A percentile compares a stretch with the other conserved stretches of the same genome.
phyloP scores from a whole-genome alignment of 2,113 vertebrate species.

The Excalfactoria chinensis region DNA sequence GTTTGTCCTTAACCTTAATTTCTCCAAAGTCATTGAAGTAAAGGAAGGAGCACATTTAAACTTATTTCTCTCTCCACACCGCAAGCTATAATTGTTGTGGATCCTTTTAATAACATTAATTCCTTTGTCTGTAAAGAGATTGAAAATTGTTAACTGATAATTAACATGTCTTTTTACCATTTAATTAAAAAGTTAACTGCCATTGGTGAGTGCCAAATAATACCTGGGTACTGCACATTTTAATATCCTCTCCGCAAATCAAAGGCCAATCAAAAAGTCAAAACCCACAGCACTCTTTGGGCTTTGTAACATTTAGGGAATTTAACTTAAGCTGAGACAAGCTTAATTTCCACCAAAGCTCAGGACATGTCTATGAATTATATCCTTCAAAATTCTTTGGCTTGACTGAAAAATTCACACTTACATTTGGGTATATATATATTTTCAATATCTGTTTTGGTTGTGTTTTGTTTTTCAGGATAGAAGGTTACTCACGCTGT shows the following conservation, averaged over 20 bases:
- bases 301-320: not conserved
- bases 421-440: not conserved
- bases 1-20: not conserved
- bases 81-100: conserved; percentile 60
- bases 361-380: not conserved
- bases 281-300: not conserved
- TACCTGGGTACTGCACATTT: not conserved
- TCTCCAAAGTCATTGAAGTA: not conserved
- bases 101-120: conserved; percentile 48
- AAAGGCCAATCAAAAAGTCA: not conserved
- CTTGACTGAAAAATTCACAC: not conserved
- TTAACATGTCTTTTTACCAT: conserved; percentile 68
- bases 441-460: not conserved
- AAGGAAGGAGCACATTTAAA: not conserved
- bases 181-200: conserved; percentile 72
- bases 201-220: not conserved
- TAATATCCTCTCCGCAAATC: not conserved
- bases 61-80: not conserved
- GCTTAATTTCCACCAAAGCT: not conserved
- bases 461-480: not conserved
- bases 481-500: conserved; percentile 21
- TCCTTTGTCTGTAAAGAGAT: conserved; percentile 64
- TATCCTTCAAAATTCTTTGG: not conserved
- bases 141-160: conserved; percentile 71
- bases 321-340: not conserved